Evolutionary conservation across 2,113 vertebrate species (phyloP), one percentile per base, ranked within the genome.

Genomic region (Brachyistius frenatus): DNA sequence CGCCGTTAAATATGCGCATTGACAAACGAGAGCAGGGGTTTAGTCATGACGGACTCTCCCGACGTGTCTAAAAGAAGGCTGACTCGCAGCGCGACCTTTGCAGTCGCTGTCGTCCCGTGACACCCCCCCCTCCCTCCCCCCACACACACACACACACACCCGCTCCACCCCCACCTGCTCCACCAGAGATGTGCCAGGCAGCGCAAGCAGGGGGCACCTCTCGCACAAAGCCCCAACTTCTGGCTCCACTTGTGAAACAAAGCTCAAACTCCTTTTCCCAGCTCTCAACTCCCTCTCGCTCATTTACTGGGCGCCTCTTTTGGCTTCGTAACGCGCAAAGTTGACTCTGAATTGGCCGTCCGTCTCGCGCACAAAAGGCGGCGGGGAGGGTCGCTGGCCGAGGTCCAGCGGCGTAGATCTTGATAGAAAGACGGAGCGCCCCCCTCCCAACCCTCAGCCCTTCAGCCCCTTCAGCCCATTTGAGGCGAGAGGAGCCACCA

Each of bases 171-270:
- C 53, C 50, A 35, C 44, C 44, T 74, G 47, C 85, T 70, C 44
- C 57, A 57, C 78, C 68, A 37, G 60, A 80, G 75, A 81, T 77
- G 87, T 84, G 75, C 80, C 87, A 82, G 72, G 66, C 78, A 76
- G 74, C 66, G 68, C 67, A 83, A 76, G 76, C 71, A 70, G 82
- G 76, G 74, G 60, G 72, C 86, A 83, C 69, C 86, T 61, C 84
- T 66, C 78, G 68, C n/a, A 87, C 81, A 91, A 88, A 86, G 79
- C 62, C 64, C 50, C 1, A 81, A 86, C 89, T 84, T 89, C 89
- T 91, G 88, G 78, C 80, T 88, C 73, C 84, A 90, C 90, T 89
- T 88, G 81, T 90, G 89, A 83, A 89, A 87, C 85, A 89, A 91
- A 88, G 73, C 82, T 76, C 63, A 46, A 54, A 70, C 76, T 72